Evolutionary conservation across 2,888 invertebrate species (phyloP).

Genomic region (Celastrina argiolus): DNA sequence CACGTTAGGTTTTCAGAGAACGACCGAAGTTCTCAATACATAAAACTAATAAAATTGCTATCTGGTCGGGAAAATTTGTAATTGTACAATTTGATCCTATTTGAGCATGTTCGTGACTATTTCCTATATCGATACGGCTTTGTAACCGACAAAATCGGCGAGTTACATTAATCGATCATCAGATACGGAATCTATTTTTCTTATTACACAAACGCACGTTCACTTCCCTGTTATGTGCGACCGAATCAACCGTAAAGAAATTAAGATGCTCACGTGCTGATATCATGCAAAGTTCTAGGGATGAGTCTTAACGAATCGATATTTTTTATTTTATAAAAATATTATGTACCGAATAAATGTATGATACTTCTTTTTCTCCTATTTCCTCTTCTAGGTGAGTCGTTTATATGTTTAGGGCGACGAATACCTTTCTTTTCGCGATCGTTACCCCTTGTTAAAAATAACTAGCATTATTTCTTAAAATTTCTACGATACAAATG

Average conservation of each 20-base stretch:
- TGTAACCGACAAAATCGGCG: not conserved
- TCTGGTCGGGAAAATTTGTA: not conserved
- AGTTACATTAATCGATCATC: conserved; percentile 25
- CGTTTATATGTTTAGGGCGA: no score
- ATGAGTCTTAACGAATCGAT: not conserved
- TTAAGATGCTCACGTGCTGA: conserved; percentile 9
- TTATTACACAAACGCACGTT: conserved; percentile 27
- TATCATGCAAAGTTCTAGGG: not conserved
- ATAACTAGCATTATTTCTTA: not conserved
- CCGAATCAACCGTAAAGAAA: conserved; percentile 7
- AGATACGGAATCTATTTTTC: conserved; percentile 31
- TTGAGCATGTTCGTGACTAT: conserved; percentile 3
- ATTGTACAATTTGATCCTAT: not conserved
- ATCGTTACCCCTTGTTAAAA: no score
- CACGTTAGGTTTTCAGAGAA: no score
- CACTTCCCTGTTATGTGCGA: conserved; percentile 32
- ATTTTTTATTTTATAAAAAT: not conserved
- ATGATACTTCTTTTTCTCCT: no score
- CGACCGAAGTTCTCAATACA: no score
- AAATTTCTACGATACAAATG: not conserved
- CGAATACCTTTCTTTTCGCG: no score
- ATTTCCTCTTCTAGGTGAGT: no score
- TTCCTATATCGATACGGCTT: not conserved
- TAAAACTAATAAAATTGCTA: not conserved
- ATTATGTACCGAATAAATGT: no score